Percentiles rank a stretch among this genome's conserved stretches.
phyloP scores from a whole-genome alignment of 2,113 vertebrate species.

The Colaptes auratus region DNA sequence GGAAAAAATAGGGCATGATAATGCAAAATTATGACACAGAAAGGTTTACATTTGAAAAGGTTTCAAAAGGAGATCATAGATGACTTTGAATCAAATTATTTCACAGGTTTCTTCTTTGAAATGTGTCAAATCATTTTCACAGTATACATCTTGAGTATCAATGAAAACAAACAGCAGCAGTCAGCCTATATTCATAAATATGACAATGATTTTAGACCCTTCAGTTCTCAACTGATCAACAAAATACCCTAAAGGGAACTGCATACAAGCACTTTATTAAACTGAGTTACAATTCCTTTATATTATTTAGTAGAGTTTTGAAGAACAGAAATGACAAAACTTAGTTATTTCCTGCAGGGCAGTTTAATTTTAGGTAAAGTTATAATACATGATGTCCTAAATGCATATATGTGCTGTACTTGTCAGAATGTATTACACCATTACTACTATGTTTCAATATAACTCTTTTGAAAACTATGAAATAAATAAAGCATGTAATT shows the following conservation, averaged over 20 bases:
- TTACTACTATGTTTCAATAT: neutral
- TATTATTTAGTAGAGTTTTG: neutral
- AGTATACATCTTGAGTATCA: neutral
- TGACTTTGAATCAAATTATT: neutral
- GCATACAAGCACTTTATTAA: neutral
- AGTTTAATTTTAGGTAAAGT: neutral
- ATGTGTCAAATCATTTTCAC: neutral
- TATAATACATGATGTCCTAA: neutral
- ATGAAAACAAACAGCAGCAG: neutral
- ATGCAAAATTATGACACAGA: neutral
- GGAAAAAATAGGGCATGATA: neutral
- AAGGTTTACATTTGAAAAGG: neutral
- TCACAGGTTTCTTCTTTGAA: neutral
- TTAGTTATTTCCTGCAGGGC: neutral
- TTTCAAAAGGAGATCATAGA: neutral
- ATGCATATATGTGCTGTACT: neutral
- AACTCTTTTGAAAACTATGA: neutral
- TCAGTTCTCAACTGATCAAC: neutral
- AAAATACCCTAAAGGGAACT: neutral
- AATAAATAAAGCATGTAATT: neutral
- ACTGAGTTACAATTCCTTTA: neutral
- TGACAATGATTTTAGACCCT: neutral
- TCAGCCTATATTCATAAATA: neutral
- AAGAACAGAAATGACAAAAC: neutral
- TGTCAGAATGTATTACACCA: neutral